Conservation (phyloP, 2,113 vertebrate genomes). For the Rhabdornis inornatus region DNA sequence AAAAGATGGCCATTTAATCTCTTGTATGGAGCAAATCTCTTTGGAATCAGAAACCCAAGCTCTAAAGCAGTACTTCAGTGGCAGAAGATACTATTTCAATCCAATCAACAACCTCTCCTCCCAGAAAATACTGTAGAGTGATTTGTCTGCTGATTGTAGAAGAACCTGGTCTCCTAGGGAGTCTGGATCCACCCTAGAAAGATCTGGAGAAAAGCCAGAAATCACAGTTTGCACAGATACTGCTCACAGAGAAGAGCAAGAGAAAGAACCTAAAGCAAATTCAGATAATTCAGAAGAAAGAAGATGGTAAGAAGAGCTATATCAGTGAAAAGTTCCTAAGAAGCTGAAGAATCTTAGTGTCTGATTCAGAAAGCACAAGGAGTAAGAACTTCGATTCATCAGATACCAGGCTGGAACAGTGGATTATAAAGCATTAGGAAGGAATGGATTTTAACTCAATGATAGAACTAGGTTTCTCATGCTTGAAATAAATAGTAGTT, state of each 20-base stretch:
- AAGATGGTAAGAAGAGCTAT: not conserved
- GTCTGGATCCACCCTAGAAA: not conserved
- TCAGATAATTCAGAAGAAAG: not conserved
- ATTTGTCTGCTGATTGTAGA: not conserved
- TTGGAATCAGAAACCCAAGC: not conserved
- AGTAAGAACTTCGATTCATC: not conserved
- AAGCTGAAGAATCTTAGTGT: not conserved
- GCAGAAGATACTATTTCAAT: not conserved
- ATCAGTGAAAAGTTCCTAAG: not conserved
- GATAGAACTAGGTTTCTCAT: not conserved
- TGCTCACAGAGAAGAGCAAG: not conserved
- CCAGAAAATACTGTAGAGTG: not conserved
- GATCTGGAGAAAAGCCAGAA: not conserved
- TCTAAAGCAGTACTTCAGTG: not conserved
- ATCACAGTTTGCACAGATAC: not conserved
- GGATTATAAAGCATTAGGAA: not conserved
- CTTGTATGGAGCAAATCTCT: not conserved
- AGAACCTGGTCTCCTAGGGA: not conserved
- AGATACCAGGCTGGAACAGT: not conserved
- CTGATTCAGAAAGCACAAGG: not conserved
- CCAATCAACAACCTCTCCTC: not conserved
- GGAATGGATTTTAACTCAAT: not conserved
- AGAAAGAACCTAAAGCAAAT: not conserved
- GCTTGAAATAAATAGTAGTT: not conserved
- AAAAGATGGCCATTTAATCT: not conserved